These are phyloP conservation scores for Melanotaenia boesemani DNA, from an alignment of 2,797 vertebrate genomes.

Conservation along the genomic window DNA sequence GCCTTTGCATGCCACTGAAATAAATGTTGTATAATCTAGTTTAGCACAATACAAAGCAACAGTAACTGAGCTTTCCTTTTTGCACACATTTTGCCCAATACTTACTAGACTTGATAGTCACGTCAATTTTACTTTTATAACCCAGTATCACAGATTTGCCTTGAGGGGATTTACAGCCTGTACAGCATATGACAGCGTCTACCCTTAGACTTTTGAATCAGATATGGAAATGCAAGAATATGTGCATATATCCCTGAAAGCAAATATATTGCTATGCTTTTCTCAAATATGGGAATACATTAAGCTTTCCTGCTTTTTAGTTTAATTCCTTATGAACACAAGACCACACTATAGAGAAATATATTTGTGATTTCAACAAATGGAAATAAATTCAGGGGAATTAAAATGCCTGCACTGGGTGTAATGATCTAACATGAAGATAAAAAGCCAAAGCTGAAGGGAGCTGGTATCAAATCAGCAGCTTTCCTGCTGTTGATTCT, in stretches of 20 bases:
- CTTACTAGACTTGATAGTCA: constrained; percentile 7
- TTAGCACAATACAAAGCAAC: background rate
- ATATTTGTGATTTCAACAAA: background rate
- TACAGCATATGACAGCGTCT: constrained; percentile 1
- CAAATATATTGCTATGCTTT: background rate
- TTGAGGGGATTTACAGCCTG: constrained; percentile 5
- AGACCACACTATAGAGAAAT: background rate
- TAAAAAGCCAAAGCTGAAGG: constrained; percentile 8
- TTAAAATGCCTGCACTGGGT: background rate
- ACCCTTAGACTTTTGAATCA: constrained; percentile 11
- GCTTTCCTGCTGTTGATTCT: constrained; percentile 17
- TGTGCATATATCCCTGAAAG: background rate
- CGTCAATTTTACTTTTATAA: constrained; percentile 5
- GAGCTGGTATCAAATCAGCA: constrained; percentile 22
- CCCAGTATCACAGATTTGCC: constrained; percentile 8
- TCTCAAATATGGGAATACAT: background rate
- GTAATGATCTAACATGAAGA: background rate
- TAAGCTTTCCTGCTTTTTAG: background rate
- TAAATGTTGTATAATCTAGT: rapidly evolving
- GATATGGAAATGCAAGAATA: background rate
- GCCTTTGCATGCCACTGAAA: background rate
- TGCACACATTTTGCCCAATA: background rate
- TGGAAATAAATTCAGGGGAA: background rate
- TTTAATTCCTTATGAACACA: background rate
- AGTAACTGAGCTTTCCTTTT: background rate